Evolutionary conservation across 1,140 invertebrate species (phyloP), one percentile per base, ranked within the genome.

Genomic region (Eriocheir sinensis): DNA sequence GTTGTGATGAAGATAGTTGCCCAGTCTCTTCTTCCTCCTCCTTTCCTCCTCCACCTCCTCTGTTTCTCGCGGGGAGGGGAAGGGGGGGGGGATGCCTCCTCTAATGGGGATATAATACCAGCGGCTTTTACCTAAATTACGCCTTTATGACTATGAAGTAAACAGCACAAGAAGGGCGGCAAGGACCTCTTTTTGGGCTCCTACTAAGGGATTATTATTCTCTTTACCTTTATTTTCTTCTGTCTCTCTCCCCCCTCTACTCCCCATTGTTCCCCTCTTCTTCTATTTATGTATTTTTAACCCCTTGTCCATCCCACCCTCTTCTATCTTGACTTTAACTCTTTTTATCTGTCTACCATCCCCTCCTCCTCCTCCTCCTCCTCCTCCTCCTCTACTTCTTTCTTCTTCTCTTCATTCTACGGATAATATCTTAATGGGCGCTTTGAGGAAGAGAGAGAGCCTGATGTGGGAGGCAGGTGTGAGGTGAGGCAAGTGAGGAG

Each of bases 401-500:
- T 36, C 81, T 36, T 30, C 32, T 85, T 27, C 32, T 30, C 38
- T 30, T 15, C 32, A 9, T 53, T 53, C 48, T 53, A 53, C 48
- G 48, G 48, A 53, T 53, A 53, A 53, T 53, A 9, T 53, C 48
- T 53, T 53, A 91, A 34, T 34, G 44, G 53, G 89, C 53, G 88
- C 30, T 53, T 41, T 53, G 53, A 88, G 85, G 41, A 17, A 88
- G 89, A 91, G 89, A 91, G 53, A 72, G 53, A 91, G 88, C 38
- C 44, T 17, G 34, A 53, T 21, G 89, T 53, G 89, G 44, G 41
- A 91, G 89, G 44, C 41, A 91, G 89, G 48, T n/a, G 27, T n/a
- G 21, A n/a, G 36, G 44, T 32, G 4, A 72, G 89, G n/a, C 21
- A 72, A 15, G 12, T 32, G 30, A 30, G 53, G 17, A 15, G 44